Conservation (phyloP, 2,888 invertebrate species). For the Dione vanillae region DNA sequence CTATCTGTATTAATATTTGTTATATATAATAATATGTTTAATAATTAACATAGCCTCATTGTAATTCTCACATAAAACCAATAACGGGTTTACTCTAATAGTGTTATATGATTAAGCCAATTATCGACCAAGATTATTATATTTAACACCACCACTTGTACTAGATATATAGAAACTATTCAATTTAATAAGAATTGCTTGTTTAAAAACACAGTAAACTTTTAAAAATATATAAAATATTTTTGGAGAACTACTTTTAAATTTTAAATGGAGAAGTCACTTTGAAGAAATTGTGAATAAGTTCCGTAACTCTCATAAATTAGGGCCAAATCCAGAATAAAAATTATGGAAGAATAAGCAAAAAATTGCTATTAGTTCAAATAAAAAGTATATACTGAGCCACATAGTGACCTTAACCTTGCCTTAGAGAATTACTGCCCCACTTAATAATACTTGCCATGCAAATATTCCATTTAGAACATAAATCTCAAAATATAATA, state of each 20-base stretch:
- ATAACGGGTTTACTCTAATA: constrained; percentile 2
- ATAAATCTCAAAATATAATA: constrained; percentile 25
- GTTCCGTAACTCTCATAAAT: no score
- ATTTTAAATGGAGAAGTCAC: no score
- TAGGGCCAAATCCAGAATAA: no score
- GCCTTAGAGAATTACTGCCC: neutral
- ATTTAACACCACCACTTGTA: neutral
- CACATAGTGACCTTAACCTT: constrained; percentile 8
- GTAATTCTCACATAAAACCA: neutral
- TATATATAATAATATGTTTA: no score
- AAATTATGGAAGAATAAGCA: no score
- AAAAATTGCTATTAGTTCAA: neutral
- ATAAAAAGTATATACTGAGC: neutral
- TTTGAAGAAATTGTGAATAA: no score
- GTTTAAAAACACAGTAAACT: no score
- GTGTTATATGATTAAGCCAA: neutral
- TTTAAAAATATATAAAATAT: no score
- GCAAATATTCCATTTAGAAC: constrained; percentile 1
- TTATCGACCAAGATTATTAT: neutral
- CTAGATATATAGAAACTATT: neutral
- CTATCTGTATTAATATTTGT: no score
- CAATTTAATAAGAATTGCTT: no score
- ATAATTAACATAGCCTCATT: neutral
- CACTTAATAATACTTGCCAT: neutral
- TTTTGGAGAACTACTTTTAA: no score